Base-by-base conservation (phyloP, 1,140 invertebrate species). In the Globodera ellingtonae region DNA sequence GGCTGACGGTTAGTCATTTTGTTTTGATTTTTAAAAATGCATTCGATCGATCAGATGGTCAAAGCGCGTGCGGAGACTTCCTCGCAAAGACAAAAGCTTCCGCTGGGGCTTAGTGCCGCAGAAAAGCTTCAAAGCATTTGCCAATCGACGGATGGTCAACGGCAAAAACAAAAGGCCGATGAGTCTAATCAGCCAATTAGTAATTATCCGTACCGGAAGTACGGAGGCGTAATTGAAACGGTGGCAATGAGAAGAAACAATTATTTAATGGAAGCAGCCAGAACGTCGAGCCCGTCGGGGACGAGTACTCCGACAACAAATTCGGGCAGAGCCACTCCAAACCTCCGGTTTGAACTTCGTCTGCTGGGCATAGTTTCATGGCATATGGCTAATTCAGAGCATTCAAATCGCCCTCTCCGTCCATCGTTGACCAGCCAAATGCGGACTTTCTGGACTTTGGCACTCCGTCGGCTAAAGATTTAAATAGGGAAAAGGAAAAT, bases 321-420 rank as follows among this genome's bases (percentile, higher is more conserved):
- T 62, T 67, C 62, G 65, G 75, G 75, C 65, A 77, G 75, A 65
- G 24, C 47, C 48, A 77, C 75, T 13, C 75, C 75, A 21, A 67
- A 35, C 48, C 21, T 62, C 21, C 18, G 69, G 35, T 66, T 66
- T 21, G 56, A 18, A 75, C 6, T n/a, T 75, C 6, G 21, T 9
- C 59, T 15, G 24, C 18, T 8, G 9, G 3, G 46, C 44, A 7
- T 13, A 3, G 0, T 65, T 75, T 6, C 6, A 75, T 18, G 24
- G 21, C 35, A 35, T 35, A 35, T 35, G 35, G 13, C 21, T 46
- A 47, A 75, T 21, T n/a, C 44, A 75, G 44, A 44, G 56, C 47
- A 66, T 62, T n/a, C 13, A 18, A 59, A 52, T 52, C 52, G 21
- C 18, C 52, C 7, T 75, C 35, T 75, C 62, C 52, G 0, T 62